Conservation (phyloP, 2,797 vertebrate species). For the Onychomys arenicola region DNA sequence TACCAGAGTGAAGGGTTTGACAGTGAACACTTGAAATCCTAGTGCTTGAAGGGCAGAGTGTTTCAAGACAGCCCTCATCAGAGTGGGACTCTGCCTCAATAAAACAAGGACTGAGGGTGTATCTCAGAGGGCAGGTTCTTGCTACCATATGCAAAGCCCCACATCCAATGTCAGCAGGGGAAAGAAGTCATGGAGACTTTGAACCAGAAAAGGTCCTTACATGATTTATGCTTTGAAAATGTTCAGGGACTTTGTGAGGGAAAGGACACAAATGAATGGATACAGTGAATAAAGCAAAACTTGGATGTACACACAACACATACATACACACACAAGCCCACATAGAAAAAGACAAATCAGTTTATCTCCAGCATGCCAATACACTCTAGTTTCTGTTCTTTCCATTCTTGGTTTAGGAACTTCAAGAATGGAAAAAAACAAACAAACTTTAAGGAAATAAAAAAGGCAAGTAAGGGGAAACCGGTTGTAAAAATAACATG, state of each 20-base stretch:
- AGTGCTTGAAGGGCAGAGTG: neutral
- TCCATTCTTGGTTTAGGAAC: neutral
- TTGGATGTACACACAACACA: neutral
- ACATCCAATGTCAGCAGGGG: neutral
- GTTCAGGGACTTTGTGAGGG: neutral
- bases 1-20: neutral
- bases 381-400: slow-evolving; percentile 31
- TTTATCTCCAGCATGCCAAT: neutral
- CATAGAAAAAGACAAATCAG: neutral
- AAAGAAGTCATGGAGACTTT: neutral
- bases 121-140: neutral
- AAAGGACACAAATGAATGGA: neutral
- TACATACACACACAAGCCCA: neutral
- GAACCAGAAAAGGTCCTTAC: neutral
- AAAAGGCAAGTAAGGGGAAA: slow-evolving; percentile 20
- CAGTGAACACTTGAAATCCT: neutral
- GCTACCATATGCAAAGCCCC: neutral
- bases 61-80: neutral
- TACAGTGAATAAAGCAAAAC: slow-evolving; percentile 15
- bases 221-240: slow-evolving; percentile 25
- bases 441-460: slow-evolving; percentile 58
- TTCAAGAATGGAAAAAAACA: neutral
- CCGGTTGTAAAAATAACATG: neutral
- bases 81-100: neutral
- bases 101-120: neutral